Conservation (phyloP, 2,797 vertebrate species). For the Cyprinella venusta region DNA sequence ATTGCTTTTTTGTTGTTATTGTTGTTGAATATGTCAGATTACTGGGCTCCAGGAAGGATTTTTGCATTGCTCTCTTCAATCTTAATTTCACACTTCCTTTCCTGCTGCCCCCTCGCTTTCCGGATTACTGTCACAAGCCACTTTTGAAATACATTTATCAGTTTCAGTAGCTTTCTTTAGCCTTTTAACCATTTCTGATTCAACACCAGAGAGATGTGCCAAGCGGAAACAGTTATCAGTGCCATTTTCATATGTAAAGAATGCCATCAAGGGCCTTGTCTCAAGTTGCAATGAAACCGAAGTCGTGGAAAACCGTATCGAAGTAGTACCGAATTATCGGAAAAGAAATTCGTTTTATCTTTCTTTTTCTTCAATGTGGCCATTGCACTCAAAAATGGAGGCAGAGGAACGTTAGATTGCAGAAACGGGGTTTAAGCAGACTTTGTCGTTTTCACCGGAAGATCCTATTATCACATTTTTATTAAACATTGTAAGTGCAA, state of each 20-base stretch:
- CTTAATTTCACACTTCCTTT: slow-evolving; percentile 38
- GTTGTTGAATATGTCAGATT: slow-evolving; percentile 3
- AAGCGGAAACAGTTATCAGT: neutral
- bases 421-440: neutral
- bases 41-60: slow-evolving; percentile 29
- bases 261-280: neutral
- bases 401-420: neutral
- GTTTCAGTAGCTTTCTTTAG: slow-evolving; percentile 4
- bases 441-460: neutral
- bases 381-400: neutral
- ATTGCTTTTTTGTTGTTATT: slow-evolving; percentile 1
- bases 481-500: neutral
- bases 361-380: too few relatives aligned
- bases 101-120: neutral
- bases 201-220: neutral
- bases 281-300: neutral
- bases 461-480: neutral
- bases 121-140: slow-evolving; percentile 30
- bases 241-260: neutral
- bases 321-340: too few relatives aligned
- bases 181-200: slow-evolving; percentile 5
- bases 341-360: neutral
- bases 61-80: slow-evolving; percentile 4
- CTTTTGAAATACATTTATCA: slow-evolving; percentile 3
- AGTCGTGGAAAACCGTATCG: too few relatives aligned